Base-by-base conservation (phyloP, 2,888 invertebrate genomes). In the Catocala fraxini region DNA sequence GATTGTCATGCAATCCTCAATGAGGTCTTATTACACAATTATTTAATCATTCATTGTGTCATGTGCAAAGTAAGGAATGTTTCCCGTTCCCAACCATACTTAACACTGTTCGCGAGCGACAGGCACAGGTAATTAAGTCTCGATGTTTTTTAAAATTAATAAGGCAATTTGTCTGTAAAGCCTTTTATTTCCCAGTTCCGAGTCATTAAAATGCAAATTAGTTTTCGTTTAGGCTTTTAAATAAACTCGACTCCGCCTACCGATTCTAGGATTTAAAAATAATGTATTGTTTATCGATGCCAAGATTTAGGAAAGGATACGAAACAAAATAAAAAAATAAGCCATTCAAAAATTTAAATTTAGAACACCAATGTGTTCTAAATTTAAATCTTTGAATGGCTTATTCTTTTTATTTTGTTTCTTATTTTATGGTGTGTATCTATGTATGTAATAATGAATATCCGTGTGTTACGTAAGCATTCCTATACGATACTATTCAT, bases 21-120 rank as follows among this genome's bases (percentile, higher is more conserved):
- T 60, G 63, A 60, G n/a, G 15, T 60, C 56, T 52, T 61, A 71
- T 67, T 71, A 67, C 48, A 58, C 64, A 70, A 68, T 68, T 71
- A 69, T 45, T 51, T 54, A 61, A 62, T 65, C 65, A 59, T 55
- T 63, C 53, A 57, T 62, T 35, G 53, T n/a, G n/a, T n/a, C n/a
- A n/a, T n/a, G n/a, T 54, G 15, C 42, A 48, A 33, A 11, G 33
- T 34, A 35, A 60, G 47, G 35, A 53, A 63, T 51, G 25, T 51
- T 67, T 41, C 10, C 13, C 7, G 34, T 39, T 42, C 41, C 34
- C 54, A 39, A 55, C 35, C 7, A 6, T 7, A 6, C 15, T 10
- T 5, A 52, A 52, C 4, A 15, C 13, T 1, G 33, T 42, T 13
- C 49, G 45, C 43, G 7, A 51, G 47, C 34, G 51, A 25, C 25